phyloP scores from a whole-genome alignment of 2,797 vertebrate species.

The Phoxinus dragarum region DNA sequence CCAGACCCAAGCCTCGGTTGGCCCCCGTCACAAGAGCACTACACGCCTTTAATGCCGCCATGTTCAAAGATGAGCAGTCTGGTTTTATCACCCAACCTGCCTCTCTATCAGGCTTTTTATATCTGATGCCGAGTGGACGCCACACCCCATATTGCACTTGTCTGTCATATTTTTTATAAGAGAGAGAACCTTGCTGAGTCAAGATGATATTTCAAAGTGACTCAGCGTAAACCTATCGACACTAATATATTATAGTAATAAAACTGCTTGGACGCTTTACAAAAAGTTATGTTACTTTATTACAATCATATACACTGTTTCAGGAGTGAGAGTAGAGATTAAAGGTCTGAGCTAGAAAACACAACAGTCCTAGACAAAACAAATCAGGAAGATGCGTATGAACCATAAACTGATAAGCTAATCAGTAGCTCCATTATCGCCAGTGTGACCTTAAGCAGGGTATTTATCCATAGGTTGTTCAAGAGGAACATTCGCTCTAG shows the following conservation, averaged over 20 bases:
- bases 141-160: neutral
- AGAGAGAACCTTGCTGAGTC: neutral
- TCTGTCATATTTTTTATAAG: neutral
- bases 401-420: neutral
- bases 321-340: neutral
- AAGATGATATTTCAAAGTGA: neutral
- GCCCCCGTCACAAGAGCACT: constrained; percentile 73
- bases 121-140: neutral
- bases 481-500: neutral
- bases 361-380: neutral
- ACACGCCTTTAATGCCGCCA: constrained; percentile 35
- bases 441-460: neutral
- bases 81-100: neutral
- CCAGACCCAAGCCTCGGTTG: constrained; percentile 74
- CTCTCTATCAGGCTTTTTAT: neutral
- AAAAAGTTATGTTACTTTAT: neutral
- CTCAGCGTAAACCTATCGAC: neutral
- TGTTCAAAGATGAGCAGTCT: neutral
- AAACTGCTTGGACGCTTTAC: neutral
- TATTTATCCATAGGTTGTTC: neutral
- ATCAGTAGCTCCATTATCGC: neutral
- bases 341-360: neutral
- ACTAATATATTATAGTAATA: neutral
- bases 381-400: neutral
- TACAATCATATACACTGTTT: neutral